phyloP scores from a whole-genome alignment of 2,797 vertebrate genomes.

The Myripristis murdjan region DNA sequence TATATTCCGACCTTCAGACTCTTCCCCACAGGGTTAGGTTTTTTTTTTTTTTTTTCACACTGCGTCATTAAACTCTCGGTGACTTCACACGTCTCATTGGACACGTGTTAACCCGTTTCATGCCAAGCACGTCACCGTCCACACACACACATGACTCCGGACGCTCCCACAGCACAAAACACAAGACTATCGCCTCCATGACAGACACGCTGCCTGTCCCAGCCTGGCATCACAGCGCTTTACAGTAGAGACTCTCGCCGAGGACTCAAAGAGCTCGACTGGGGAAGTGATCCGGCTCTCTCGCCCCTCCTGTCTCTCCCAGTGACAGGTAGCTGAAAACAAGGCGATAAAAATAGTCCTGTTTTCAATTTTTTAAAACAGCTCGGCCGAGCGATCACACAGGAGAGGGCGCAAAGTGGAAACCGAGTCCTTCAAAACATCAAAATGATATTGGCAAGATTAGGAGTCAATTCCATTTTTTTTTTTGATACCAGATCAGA shows the following conservation, averaged over 20 bases:
- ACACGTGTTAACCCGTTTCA: conserved; percentile 2
- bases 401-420: conserved; percentile 1
- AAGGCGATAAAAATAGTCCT: conserved; percentile 56
- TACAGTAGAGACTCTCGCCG: conserved; percentile 43
- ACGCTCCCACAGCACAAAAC: too few relatives aligned
- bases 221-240: conserved; percentile 31
- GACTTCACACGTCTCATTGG: conserved; percentile 21
- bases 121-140: neutral
- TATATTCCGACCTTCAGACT: neutral
- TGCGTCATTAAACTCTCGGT: conserved; percentile 39
- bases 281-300: conserved; percentile 22
- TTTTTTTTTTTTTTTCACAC: conserved; percentile 26
- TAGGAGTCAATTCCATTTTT: neutral
- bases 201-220: conserved; percentile 33
- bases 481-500: neutral
- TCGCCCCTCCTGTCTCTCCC: conserved; percentile 12
- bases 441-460: neutral
- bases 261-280: conserved; percentile 28
- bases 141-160: neutral
- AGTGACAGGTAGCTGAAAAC: conserved; percentile 41
- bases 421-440: conserved; percentile 5
- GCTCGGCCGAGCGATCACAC: conserved; percentile 5
- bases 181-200: conserved; percentile 12
- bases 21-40: neutral
- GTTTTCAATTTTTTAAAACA: too few relatives aligned